Conservation (phyloP, 92 coral and sea anemone species). For the Plumapathes pennacea region DNA sequence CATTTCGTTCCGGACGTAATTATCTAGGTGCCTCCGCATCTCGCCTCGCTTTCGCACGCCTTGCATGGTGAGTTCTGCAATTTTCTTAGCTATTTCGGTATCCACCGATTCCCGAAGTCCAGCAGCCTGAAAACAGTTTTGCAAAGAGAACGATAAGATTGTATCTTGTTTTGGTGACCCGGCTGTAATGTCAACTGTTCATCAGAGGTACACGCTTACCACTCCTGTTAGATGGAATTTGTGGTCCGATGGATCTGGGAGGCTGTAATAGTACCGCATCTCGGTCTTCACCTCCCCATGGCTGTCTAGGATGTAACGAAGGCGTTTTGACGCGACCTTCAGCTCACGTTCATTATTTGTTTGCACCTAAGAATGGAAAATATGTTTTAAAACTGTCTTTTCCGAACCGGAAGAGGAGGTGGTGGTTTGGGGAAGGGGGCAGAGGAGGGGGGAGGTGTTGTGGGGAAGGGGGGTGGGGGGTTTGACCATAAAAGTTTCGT, state of each 20-base stretch:
- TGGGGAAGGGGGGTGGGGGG: too few relatives aligned
- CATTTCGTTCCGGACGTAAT: neutral
- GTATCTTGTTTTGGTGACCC: too few relatives aligned
- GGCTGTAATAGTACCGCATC: neutral
- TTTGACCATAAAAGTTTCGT: too few relatives aligned
- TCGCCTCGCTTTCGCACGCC: conserved; percentile 20
- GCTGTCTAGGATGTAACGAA: neutral
- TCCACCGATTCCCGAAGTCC: conserved; percentile 15
- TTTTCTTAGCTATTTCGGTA: neutral
- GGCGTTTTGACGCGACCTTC: neutral
- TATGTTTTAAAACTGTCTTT: conserved; percentile 9
- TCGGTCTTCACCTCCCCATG: neutral
- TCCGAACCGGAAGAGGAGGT: too few relatives aligned
- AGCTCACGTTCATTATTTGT: neutral
- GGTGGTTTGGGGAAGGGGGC: too few relatives aligned
- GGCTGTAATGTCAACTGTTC: too few relatives aligned
- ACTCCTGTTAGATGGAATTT: conserved; percentile 6
- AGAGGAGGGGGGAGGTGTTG: too few relatives aligned
- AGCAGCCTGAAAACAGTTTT: conserved; percentile 16
- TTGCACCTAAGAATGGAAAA: neutral
- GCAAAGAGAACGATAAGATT: too few relatives aligned
- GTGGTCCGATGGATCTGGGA: conserved; percentile 4
- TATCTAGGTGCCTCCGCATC: conserved; percentile 15
- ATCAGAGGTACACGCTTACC: too few relatives aligned
- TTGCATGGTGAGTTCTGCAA: conserved; percentile 10